A percentile compares a stretch with the other conserved stretches of the same genome.
These are phyloP conservation scores for Falco columbarius DNA, from an alignment of 2,797 vertebrate species.

Conservation along the genomic window DNA sequence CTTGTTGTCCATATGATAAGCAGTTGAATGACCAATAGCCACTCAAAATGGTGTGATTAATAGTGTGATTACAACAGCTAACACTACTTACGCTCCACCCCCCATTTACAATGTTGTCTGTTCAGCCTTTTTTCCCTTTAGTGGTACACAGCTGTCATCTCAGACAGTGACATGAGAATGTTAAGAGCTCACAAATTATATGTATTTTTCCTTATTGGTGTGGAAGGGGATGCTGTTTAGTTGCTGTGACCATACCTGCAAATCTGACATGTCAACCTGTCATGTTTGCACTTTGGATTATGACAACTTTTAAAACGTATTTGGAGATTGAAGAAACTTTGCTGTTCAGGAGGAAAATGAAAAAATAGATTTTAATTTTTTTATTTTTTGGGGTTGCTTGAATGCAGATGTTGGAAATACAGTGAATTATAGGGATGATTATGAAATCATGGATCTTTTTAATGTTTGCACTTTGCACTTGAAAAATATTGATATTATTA, in stretches of 20 bases:
- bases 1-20: slow-evolving; percentile 10
- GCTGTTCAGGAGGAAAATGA: neutral
- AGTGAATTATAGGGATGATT: neutral
- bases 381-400: neutral
- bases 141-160: slow-evolving; percentile 5
- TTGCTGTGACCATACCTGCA: neutral
- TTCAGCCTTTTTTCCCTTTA: slow-evolving; percentile 30
- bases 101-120: slow-evolving; percentile 25
- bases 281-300: neutral
- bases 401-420: neutral
- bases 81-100: neutral
- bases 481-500: neutral
- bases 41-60: slow-evolving; percentile 44
- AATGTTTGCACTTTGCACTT: neutral
- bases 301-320: neutral
- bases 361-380: neutral
- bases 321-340: neutral
- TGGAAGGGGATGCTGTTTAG: neutral
- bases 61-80: slow-evolving; percentile 54
- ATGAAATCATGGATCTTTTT: neutral
- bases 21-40: slow-evolving; percentile 18
- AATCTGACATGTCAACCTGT: neutral
- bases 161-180: neutral
- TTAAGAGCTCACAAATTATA: slow-evolving; percentile 3
- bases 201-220: neutral